These are phyloP conservation scores for Alsophila aescularia DNA, from an alignment of 2,888 invertebrate species.

Conservation along the genomic window DNA sequence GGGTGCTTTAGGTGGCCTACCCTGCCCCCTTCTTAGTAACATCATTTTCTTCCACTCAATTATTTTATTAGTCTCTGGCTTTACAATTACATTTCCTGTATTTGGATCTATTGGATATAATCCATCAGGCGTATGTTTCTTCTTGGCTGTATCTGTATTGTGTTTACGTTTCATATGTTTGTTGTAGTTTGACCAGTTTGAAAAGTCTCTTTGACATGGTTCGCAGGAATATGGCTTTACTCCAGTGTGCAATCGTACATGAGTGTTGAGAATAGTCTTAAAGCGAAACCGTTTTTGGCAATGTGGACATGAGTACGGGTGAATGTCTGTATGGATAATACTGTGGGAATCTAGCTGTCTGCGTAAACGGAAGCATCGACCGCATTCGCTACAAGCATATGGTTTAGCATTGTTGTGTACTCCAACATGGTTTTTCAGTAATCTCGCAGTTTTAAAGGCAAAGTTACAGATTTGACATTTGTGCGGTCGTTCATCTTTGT, in stretches of 20 bases:
- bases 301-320: slow-evolving; percentile 88
- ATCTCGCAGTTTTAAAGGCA: slow-evolving; percentile 54
- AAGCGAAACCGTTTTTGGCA: slow-evolving; percentile 87
- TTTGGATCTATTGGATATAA: slow-evolving; percentile 60
- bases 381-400: slow-evolving; percentile 60
- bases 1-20: slow-evolving; percentile 32
- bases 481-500: slow-evolving; percentile 59
- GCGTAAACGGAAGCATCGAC: slow-evolving; percentile 52
- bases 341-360: slow-evolving; percentile 85
- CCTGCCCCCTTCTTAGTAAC: slow-evolving; percentile 41
- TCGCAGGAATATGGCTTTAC: slow-evolving; percentile 88
- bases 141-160: slow-evolving; percentile 72
- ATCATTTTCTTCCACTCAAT: slow-evolving; percentile 62
- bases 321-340: slow-evolving; percentile 88
- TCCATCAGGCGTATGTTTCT: slow-evolving; percentile 67
- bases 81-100: slow-evolving; percentile 52
- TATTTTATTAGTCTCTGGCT: slow-evolving; percentile 50
- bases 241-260: slow-evolving; percentile 87
- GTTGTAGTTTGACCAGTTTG: slow-evolving; percentile 91
- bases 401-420: slow-evolving; percentile 58
- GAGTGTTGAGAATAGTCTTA: slow-evolving; percentile 58
- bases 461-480: slow-evolving; percentile 68
- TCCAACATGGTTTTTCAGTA: slow-evolving; percentile 54
- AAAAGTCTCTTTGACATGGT: slow-evolving; percentile 87
- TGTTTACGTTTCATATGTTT: slow-evolving; percentile 91